Conservation (phyloP, 2,113 vertebrate species). For the Elgaria multicarinata region DNA sequence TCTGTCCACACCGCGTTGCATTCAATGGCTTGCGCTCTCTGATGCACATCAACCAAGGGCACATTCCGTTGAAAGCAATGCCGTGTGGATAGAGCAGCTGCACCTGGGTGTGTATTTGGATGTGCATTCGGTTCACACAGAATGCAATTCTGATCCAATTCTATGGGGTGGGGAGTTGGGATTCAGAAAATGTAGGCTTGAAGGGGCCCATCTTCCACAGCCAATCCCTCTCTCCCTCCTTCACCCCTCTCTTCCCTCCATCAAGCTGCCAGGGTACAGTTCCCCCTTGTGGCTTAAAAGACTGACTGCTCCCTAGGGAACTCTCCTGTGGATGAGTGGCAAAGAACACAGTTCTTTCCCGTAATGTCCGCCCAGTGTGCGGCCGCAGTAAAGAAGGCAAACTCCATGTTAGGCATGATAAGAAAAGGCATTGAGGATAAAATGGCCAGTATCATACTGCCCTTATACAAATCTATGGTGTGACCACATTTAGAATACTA, state of each 20-base stretch:
- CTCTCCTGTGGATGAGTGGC: too few species aligned
- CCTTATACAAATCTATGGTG: too few species aligned
- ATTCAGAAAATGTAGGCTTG: not conserved
- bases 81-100: not conserved
- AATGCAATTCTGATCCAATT: not conserved
- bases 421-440: too few species aligned
- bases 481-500: too few species aligned
- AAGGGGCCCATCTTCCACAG: not conserved
- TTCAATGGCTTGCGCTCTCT: not conserved
- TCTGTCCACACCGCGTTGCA: not conserved
- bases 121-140: not conserved
- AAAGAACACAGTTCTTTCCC: not conserved
- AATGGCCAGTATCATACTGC: too few species aligned
- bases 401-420: too few species aligned
- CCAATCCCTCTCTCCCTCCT: not conserved
- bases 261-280: not conserved
- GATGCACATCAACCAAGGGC: not conserved
- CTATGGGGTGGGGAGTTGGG: not conserved
- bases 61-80: not conserved
- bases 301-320: not conserved
- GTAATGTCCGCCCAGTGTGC: too few species aligned
- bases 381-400: too few species aligned
- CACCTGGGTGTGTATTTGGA: not conserved
- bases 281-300: not conserved
- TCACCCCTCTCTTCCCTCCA: not conserved